Conservation (phyloP, 2,888 invertebrate genomes). For the Philaethria dido region DNA sequence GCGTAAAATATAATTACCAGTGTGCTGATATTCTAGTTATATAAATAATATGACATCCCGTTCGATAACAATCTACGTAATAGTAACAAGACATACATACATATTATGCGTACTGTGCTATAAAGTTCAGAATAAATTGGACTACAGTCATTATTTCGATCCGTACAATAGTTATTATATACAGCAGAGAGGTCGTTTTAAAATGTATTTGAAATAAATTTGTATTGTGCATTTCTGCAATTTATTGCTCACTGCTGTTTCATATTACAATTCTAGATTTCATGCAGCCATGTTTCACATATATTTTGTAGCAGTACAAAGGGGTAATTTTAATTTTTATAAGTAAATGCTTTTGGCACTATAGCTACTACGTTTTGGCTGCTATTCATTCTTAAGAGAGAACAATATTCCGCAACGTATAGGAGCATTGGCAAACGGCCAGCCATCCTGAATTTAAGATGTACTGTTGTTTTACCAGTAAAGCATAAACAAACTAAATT, state of each 20-base stretch:
- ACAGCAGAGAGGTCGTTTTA: background rate
- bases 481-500: slow-evolving; percentile 25
- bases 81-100: background rate
- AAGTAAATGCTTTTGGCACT: slow-evolving; percentile 54
- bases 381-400: slow-evolving; percentile 49
- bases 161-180: background rate
- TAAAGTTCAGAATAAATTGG: background rate
- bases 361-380: slow-evolving; percentile 47
- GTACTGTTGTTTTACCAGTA: slow-evolving; percentile 44
- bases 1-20: background rate
- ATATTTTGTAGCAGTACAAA: slow-evolving; percentile 7
- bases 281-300: slow-evolving; percentile 10
- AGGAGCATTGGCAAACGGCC: slow-evolving; percentile 55
- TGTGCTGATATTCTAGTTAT: slow-evolving; percentile 5
- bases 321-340: slow-evolving; percentile 32
- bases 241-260: slow-evolving; percentile 14
- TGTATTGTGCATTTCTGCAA: slow-evolving; percentile 14
- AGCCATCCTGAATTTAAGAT: slow-evolving; percentile 51
- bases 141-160: background rate
- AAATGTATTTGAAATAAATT: slow-evolving; percentile 15
- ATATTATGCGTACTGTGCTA: background rate
- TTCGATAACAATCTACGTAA: background rate
- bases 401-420: slow-evolving; percentile 52
- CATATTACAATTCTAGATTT: slow-evolving; percentile 8
- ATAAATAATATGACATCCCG: background rate